Percentiles rank a stretch among this genome's conserved stretches.
Conservation (phyloP, 1,140 invertebrate species). For the Leptinotarsa defecta region DNA sequence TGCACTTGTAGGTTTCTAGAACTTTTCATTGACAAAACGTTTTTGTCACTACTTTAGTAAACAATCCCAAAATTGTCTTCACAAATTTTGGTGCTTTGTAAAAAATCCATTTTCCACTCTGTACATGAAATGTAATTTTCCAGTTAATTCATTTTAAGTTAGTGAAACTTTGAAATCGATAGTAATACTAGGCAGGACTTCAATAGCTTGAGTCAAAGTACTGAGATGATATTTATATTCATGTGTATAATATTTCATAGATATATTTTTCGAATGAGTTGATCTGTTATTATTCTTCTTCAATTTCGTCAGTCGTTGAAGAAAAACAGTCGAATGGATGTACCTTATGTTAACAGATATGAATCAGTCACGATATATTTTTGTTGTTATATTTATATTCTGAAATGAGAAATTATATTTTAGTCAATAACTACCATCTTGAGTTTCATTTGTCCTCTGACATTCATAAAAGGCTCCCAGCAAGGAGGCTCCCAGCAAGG, state of each 20-base stretch:
- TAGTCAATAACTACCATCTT: neutral
- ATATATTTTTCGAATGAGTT: neutral
- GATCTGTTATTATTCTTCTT: neutral
- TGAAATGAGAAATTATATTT: conserved; percentile 1
- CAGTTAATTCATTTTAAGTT: no score
- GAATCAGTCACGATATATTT: conserved; percentile 6
- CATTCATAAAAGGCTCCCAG: no score
- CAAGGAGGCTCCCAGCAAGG: no score
- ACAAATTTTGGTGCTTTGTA: no score
- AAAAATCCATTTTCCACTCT: no score
- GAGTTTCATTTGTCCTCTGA: no score
- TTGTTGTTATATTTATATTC: conserved; percentile 18
- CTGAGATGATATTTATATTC: conserved; percentile 35
- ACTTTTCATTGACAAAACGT: no score
- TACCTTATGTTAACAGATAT: conserved; percentile 12
- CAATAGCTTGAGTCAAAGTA: conserved; percentile 32
- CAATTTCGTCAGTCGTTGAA: neutral
- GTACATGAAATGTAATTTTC: no score
- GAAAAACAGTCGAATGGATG: neutral
- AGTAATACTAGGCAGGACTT: neutral
- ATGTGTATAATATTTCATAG: conserved; percentile 10
- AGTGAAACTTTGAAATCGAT: no score
- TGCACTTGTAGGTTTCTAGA: no score
- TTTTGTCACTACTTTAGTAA: no score
- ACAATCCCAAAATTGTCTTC: no score